Percentiles rank a stretch among this genome's conserved stretches.
phyloP scores from a whole-genome alignment of 1,140 invertebrate genomes.

The Drosophila sturtevanti region DNA sequence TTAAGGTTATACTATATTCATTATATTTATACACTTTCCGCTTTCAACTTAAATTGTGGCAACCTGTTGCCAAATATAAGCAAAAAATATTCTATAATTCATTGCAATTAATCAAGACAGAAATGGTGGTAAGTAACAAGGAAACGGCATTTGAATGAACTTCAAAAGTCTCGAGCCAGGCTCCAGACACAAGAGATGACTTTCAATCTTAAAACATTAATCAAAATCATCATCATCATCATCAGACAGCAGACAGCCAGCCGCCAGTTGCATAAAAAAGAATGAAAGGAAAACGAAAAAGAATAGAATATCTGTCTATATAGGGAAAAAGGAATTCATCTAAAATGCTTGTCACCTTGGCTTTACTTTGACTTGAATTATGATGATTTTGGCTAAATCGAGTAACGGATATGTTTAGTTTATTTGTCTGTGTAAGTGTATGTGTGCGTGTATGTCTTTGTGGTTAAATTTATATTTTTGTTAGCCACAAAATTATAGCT shows the following conservation, averaged over 20 bases:
- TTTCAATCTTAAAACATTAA: slow-evolving; percentile 34
- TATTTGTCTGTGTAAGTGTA: slow-evolving; percentile 17
- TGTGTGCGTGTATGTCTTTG: slow-evolving; percentile 27
- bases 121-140: slow-evolving; percentile 21
- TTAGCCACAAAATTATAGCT: slow-evolving; percentile 55
- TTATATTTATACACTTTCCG: not conserved
- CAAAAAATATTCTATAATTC: slow-evolving; percentile 32
- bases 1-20: not conserved
- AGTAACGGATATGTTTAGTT: slow-evolving; percentile 39
- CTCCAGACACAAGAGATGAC: slow-evolving; percentile 18
- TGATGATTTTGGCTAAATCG: slow-evolving; percentile 59
- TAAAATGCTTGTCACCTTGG: slow-evolving; percentile 59
- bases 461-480: slow-evolving; percentile 30
- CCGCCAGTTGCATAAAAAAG: slow-evolving; percentile 41
- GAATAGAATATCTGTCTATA: too few species aligned
- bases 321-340: not conserved
- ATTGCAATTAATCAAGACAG: slow-evolving; percentile 65
- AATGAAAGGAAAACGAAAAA: not conserved
- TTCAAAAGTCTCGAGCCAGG: slow-evolving; percentile 1
- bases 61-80: slow-evolving; percentile 33
- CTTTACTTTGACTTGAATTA: slow-evolving; percentile 48
- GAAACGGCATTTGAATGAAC: slow-evolving; percentile 43
- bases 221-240: slow-evolving; percentile 65
- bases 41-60: not conserved
- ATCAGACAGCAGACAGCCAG: slow-evolving; percentile 32